phyloP scores from a whole-genome alignment of 2,888 invertebrate species.

The Oligia latruncula region DNA sequence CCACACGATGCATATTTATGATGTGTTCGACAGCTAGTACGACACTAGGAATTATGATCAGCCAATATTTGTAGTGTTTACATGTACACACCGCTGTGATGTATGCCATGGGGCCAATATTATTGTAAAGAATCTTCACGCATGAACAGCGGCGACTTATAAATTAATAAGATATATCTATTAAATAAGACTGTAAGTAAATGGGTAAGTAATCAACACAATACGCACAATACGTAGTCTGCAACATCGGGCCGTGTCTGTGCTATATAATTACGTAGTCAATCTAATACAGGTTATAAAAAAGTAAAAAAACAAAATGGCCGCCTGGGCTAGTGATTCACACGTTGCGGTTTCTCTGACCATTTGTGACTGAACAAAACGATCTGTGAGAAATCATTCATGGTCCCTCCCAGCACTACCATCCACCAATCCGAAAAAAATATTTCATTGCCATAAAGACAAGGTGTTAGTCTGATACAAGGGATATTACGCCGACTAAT shows the following conservation, averaged over 20 bases:
- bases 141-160: constrained; percentile 7
- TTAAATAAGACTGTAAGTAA: constrained; percentile 35
- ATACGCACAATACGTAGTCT: constrained; percentile 47
- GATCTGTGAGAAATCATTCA: constrained; percentile 68
- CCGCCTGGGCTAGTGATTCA: constrained; percentile 75
- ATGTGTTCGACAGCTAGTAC: constrained; percentile 84
- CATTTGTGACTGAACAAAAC: constrained; percentile 77
- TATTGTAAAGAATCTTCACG: constrained; percentile 32
- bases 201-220: constrained; percentile 48
- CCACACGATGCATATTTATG: constrained; percentile 88
- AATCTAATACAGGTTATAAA: constrained; percentile 68
- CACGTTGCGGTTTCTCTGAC: constrained; percentile 76
- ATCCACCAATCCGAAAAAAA: constrained; percentile 78
- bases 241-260: constrained; percentile 29
- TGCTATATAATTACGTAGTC: constrained; percentile 64
- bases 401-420: constrained; percentile 74
- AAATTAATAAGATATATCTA: constrained; percentile 24
- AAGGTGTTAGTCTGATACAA: constrained; percentile 74
- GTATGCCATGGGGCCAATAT: constrained; percentile 32
- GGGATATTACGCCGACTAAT: constrained; percentile 77
- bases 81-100: constrained; percentile 69
- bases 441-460: constrained; percentile 72
- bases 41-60: constrained; percentile 81
- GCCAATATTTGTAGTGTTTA: constrained; percentile 83
- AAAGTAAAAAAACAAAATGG: constrained; percentile 65